phyloP scores from a whole-genome alignment of 92 coral and sea anemone species.

The Diadumene lineata region DNA sequence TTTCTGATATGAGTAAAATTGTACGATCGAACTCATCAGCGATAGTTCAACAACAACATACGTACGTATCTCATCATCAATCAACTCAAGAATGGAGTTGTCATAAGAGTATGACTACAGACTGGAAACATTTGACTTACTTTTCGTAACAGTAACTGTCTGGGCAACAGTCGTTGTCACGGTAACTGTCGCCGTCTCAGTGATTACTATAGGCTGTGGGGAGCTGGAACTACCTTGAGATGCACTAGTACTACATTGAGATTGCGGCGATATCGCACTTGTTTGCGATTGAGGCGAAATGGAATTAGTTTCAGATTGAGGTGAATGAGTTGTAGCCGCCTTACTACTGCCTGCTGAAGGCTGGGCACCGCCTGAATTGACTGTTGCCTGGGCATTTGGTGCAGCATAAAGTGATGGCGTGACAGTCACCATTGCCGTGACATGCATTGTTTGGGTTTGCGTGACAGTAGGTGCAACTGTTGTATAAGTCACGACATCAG shows the following conservation, averaged over 20 bases:
- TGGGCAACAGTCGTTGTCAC: conserved; percentile 7
- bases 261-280: background rate
- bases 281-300: background rate
- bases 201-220: background rate
- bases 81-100: too few relatives aligned
- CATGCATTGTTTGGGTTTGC: background rate
- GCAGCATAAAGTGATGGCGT: background rate
- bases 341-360: background rate
- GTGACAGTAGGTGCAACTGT: conserved; percentile 1
- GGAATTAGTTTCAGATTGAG: background rate
- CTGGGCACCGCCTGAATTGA: background rate
- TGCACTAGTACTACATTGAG: background rate
- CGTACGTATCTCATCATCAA: too few relatives aligned
- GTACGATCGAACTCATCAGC: too few relatives aligned
- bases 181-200: conserved; percentile 16
- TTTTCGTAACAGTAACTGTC: conserved; percentile 16
- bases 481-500: background rate
- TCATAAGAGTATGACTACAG: too few relatives aligned
- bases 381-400: background rate
- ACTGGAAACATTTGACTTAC: too few relatives aligned
- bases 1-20: too few relatives aligned
- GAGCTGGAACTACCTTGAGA: background rate
- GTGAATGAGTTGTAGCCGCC: background rate
- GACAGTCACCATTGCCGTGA: conserved; percentile 3
- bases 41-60: too few relatives aligned